These are phyloP conservation scores for Aphaenogaster floridana DNA, from an alignment of 1,140 invertebrate species.

Conservation along the genomic window DNA sequence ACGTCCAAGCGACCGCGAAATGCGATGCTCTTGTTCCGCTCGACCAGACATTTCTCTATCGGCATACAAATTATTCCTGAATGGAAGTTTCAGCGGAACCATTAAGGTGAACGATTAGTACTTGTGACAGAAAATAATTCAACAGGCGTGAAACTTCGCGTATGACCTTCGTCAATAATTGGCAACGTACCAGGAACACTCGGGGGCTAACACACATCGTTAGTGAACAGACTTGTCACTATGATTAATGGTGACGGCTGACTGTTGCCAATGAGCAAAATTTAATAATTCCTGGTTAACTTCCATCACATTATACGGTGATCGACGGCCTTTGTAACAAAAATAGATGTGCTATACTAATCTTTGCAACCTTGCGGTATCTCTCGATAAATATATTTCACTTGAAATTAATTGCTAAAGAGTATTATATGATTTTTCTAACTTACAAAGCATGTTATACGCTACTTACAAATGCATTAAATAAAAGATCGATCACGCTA, in stretches of 20 bases:
- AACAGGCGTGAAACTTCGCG: slow-evolving; percentile 37
- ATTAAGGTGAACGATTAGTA: slow-evolving; percentile 11
- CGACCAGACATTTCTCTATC: neutral
- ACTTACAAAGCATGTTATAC: neutral
- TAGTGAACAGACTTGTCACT: slow-evolving; percentile 61
- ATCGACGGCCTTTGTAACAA: slow-evolving; percentile 28
- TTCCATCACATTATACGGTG: neutral
- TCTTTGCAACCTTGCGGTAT: neutral
- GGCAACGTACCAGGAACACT: slow-evolving; percentile 63
- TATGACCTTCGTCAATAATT: slow-evolving; percentile 58
- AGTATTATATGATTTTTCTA: neutral
- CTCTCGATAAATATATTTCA: neutral
- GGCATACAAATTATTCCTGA: slow-evolving; percentile 41
- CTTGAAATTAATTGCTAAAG: neutral
- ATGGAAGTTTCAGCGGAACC: neutral
- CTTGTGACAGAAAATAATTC: slow-evolving; percentile 43
- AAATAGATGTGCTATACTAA: slow-evolving; percentile 10
- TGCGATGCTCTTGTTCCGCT: neutral
- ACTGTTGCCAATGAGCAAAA: slow-evolving; percentile 55
- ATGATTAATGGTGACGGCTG: slow-evolving; percentile 60
- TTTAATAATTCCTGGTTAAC: slow-evolving; percentile 56
- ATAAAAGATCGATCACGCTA: neutral
- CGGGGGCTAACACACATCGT: slow-evolving; percentile 55
- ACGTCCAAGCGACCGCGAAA: slow-evolving; percentile 14
- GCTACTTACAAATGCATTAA: neutral